Conservation (phyloP, 1,140 invertebrate genomes). For the Platyscapa corneri region DNA sequence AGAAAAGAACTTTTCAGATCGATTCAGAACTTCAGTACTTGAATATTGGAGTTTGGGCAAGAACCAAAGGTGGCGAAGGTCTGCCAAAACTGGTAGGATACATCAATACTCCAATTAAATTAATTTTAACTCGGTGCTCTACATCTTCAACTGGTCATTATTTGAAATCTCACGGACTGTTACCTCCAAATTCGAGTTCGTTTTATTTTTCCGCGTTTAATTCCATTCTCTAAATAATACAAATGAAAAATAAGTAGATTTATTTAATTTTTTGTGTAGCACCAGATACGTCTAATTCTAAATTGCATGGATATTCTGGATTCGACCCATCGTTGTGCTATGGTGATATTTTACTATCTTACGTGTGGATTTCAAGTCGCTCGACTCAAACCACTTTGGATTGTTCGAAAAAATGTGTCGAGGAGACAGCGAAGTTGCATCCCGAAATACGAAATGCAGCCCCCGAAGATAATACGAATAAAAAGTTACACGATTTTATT, state of each 20-base stretch:
- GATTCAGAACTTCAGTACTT: slow-evolving; percentile 83
- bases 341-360: slow-evolving; percentile 91
- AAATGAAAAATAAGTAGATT: not conserved
- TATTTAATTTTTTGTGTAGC: slow-evolving; percentile 70
- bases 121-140: slow-evolving; percentile 85
- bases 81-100: slow-evolving; percentile 84
- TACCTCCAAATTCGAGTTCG: slow-evolving; percentile 80
- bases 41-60: slow-evolving; percentile 88
- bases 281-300: slow-evolving; percentile 76
- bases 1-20: slow-evolving; percentile 83
- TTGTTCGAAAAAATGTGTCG: slow-evolving; percentile 62
- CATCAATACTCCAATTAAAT: slow-evolving; percentile 85
- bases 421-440: slow-evolving; percentile 63
- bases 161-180: slow-evolving; percentile 82
- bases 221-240: not conserved
- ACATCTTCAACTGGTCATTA: slow-evolving; percentile 87
- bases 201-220: not conserved
- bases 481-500: slow-evolving; percentile 83
- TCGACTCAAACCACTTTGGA: slow-evolving; percentile 52
- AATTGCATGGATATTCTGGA: slow-evolving; percentile 79
- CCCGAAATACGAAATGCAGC: slow-evolving; percentile 55
- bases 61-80: slow-evolving; percentile 74
- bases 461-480: slow-evolving; percentile 64
- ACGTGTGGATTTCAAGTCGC: slow-evolving; percentile 78
- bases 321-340: slow-evolving; percentile 93